phyloP scores from a whole-genome alignment of 2,888 invertebrate species.

The Polymixis lichenea region DNA sequence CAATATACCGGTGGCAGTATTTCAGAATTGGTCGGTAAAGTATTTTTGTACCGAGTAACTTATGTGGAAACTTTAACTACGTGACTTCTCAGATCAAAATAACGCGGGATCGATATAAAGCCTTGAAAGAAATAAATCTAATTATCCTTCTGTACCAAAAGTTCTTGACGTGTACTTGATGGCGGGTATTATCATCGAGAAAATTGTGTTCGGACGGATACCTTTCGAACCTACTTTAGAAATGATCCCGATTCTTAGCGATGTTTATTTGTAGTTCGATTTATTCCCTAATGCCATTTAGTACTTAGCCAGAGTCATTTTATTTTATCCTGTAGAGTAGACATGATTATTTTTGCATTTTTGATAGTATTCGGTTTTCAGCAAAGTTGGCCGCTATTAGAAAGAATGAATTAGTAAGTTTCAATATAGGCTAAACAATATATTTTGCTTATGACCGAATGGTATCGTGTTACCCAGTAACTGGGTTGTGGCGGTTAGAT shows the following conservation, averaged over 20 bases:
- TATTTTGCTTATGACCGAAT: background rate
- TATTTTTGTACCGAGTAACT: constrained; percentile 8
- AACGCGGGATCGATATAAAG: constrained; percentile 3
- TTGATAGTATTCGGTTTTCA: background rate
- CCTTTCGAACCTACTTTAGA: background rate
- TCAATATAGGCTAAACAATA: background rate
- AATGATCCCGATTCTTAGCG: background rate
- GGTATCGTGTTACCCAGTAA: no score
- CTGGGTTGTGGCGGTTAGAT: no score
- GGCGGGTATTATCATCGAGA: background rate
- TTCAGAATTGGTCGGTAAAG: constrained; percentile 2
- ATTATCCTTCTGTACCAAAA: constrained; percentile 4
- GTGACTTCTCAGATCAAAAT: constrained; percentile 17
- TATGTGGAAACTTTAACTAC: constrained; percentile 22
- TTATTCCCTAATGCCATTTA: background rate
- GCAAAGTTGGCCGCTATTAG: background rate
- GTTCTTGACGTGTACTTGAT: background rate
- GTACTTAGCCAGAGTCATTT: background rate
- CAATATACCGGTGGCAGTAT: constrained; percentile 14
- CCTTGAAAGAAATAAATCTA: constrained; percentile 4
- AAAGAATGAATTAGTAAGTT: background rate
- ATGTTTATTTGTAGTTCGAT: constrained; percentile 4
- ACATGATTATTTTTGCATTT: background rate
- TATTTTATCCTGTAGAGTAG: background rate
- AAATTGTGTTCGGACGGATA: background rate